Base-by-base conservation (phyloP, 1,140 invertebrate genomes). In the Drosophila subobscura region DNA sequence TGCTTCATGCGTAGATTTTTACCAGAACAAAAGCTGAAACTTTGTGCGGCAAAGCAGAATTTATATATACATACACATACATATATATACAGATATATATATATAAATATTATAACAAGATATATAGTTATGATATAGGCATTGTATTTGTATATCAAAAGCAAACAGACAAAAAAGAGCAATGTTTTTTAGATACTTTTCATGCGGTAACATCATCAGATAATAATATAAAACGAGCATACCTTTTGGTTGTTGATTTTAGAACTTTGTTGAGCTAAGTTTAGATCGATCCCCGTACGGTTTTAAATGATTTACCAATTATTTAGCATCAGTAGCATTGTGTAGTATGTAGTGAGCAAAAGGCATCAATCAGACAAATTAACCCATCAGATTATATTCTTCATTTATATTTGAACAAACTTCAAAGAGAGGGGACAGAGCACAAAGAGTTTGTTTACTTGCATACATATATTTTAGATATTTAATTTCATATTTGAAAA, bases 1-100 rank as follows among this genome's bases (percentile, higher is more conserved):
- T 86, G 83, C 83, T 88, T 88, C 83, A 65, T 78, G 75, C 79
- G 84, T 88, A 88, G 83, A 88, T 88, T 88, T 88, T 88, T 88
- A 88, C 78, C 56, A 86, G 85, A 84, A 66, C 47, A 83, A 77
- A 68, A 79, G 80, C 80, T 85, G 77, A 85, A 85, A 85, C 75
- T 75, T 85, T 80, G 77, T 85, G 81, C 81, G 77, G 74, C 71
- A 74, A 64, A 77, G 73, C 74, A 85, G 81, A 85, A 85, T 85
- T 85, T 85, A 86, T 74, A 86, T 73, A 68, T 60, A 72, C 12
- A 75, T 51, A 57, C 37, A 75, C 41, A 72, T 53, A 64, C 49
- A 63, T 64, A 66, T 66, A 63, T 75, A 64, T 61, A 73, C n/a
- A n/a, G n/a, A n/a, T 67, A 72, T 33, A 10, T 33, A 33, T 3